Conservation (phyloP, 2,888 invertebrate genomes). For the Synergus gifuensis region DNA sequence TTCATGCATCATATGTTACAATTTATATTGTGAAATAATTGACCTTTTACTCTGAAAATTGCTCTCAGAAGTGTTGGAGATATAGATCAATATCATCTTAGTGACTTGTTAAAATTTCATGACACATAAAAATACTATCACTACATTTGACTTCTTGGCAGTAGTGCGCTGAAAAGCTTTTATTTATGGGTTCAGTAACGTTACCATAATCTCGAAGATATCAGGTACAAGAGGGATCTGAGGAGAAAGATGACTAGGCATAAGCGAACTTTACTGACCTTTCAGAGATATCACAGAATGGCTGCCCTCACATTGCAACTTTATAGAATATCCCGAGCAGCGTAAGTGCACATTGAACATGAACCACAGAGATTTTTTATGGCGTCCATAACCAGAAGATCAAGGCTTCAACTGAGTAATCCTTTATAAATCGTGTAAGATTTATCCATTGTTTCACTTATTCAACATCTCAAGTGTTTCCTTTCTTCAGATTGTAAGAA, state of each 20-base stretch:
- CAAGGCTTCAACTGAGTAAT: slow-evolving; percentile 18
- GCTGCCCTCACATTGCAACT: slow-evolving; percentile 32
- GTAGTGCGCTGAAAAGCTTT: slow-evolving; percentile 35
- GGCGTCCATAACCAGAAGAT: slow-evolving; percentile 27
- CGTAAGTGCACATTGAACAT: slow-evolving; percentile 37
- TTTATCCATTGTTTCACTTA: neutral
- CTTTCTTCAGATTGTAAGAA: too few relatives aligned
- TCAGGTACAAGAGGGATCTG: slow-evolving; percentile 34
- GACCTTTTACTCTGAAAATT: neutral
- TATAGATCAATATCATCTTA: neutral
- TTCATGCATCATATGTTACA: neutral
- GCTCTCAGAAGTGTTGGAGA: neutral
- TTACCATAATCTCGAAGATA: slow-evolving; percentile 37
- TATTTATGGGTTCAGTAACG: slow-evolving; percentile 38
- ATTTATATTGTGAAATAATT: neutral
- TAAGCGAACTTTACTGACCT: slow-evolving; percentile 41
- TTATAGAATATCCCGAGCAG: slow-evolving; percentile 34
- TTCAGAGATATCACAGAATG: slow-evolving; percentile 38
- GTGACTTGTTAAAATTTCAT: slow-evolving; percentile 17
- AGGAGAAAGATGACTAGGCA: slow-evolving; percentile 37
- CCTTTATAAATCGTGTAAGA: neutral
- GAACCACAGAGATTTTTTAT: slow-evolving; percentile 38
- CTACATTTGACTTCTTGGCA: slow-evolving; percentile 5
- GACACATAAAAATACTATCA: neutral
- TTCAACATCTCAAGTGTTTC: neutral